Percentiles rank a stretch among this genome's conserved stretches.
phyloP scores from a whole-genome alignment of 2,888 invertebrate species.

The Monopis laevigella region DNA sequence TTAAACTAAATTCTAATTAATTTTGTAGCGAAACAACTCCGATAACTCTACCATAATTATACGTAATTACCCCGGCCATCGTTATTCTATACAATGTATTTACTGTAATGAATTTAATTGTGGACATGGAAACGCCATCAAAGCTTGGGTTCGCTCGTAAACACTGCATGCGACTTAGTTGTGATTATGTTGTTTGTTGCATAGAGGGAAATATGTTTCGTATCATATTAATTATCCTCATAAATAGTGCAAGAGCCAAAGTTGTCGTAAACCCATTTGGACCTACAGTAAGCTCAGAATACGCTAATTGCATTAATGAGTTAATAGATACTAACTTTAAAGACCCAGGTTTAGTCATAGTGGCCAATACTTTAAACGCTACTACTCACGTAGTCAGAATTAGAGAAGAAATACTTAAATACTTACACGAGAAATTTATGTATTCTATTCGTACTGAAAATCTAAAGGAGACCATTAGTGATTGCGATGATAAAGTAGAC shows the following conservation, averaged over 20 bases:
- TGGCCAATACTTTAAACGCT: slow-evolving; percentile 31
- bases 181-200: background rate
- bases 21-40: too few species aligned
- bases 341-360: slow-evolving; percentile 34
- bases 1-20: too few species aligned
- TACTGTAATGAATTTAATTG: slow-evolving; percentile 5
- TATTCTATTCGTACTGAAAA: slow-evolving; percentile 31
- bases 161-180: background rate
- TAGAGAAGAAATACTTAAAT: slow-evolving; percentile 29
- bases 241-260: background rate
- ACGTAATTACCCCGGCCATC: too few species aligned
- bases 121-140: slow-evolving; percentile 10
- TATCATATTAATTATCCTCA: background rate
- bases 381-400: slow-evolving; percentile 30
- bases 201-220: too few species aligned
- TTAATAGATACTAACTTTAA: slow-evolving; percentile 34
- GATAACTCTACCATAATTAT: too few species aligned
- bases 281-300: slow-evolving; percentile 36
- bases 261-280: slow-evolving; percentile 30
- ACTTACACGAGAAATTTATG: slow-evolving; percentile 27
- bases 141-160: background rate
- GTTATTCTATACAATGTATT: background rate
- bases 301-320: slow-evolving; percentile 31
- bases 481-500: slow-evolving; percentile 26
- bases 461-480: slow-evolving; percentile 26